phyloP scores from a whole-genome alignment of 2,888 invertebrate genomes.

The Calameuta idolon region DNA sequence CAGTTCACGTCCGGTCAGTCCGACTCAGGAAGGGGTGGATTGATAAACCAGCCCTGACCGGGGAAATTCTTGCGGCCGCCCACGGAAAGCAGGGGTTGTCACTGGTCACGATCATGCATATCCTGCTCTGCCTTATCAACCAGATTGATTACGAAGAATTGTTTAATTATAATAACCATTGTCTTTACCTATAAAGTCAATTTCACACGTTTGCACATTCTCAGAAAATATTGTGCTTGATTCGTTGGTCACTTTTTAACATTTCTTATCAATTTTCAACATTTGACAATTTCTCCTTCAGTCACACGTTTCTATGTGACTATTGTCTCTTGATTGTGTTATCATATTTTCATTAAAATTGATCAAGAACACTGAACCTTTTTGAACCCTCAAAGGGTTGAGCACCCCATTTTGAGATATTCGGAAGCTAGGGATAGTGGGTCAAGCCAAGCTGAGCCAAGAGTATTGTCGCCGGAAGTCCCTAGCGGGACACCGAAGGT shows the following conservation, averaged over 20 bases:
- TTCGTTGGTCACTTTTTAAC: neutral
- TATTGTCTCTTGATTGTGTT: neutral
- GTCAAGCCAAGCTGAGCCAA: slow-evolving; percentile 47
- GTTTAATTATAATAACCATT: neutral
- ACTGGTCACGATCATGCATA: neutral
- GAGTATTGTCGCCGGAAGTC: slow-evolving; percentile 53
- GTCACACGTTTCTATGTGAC: neutral
- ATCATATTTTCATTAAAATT: neutral
- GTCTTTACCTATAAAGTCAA: neutral
- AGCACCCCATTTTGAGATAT: slow-evolving; percentile 52
- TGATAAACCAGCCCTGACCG: slow-evolving; percentile 60
- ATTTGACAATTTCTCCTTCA: neutral
- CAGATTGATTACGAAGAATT: neutral
- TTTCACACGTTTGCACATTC: neutral
- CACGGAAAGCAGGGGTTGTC: slow-evolving; percentile 40
- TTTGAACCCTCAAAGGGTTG: slow-evolving; percentile 25
- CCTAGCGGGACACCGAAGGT: slow-evolving; percentile 52
- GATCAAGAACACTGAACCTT: neutral
- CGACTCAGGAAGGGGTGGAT: slow-evolving; percentile 50
- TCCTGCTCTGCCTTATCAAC: neutral
- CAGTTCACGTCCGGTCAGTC: slow-evolving; percentile 43
- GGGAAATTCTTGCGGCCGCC: slow-evolving; percentile 61
- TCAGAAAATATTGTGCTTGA: neutral
- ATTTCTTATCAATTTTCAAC: neutral
- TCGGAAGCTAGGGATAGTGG: slow-evolving; percentile 47